Evolutionary conservation across 2,113 vertebrate species (phyloP), one percentile per base, ranked within the genome.

Genomic region (Toxostoma redivivum): DNA sequence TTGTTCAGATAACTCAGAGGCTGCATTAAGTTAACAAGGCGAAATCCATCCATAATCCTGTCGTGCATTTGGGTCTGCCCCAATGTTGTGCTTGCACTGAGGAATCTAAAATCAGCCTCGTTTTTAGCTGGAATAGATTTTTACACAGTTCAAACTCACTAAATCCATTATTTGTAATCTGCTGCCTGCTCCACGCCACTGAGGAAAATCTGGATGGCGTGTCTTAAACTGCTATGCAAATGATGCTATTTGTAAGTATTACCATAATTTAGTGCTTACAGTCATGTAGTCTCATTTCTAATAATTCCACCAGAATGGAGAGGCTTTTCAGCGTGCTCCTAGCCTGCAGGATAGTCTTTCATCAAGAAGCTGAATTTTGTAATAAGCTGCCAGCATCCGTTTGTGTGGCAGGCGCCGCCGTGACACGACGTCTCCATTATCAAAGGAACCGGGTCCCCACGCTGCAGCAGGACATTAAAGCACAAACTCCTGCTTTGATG

Each of bases 181-280:
- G 94, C 93, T 97, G 95, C 96, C 97, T 97, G 44, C 95, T 79
- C 90, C 94, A 96, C 70, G 77, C 94, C 97, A 97, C 97, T 44
- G 95, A 97, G 97, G 94, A 94, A 97, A 98, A 97, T 94, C 97
- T 94, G 94, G 94, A 92, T 90, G 86, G 95, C 53, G 3, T 90
- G 96, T 97, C 97, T 97, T 96, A 97, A 98, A 98, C 96, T 95
- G 97, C 98, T 98, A 98, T 98, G 98, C 98, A 98, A 98, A 98
- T 98, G 97, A 98, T 92, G 97, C 97, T 89, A 98, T 98, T 98
- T 98, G 97, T 98, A 98, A 98, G 97, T 98, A 98, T 98, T 98
- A 98, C 98, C 98, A 98, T 98, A 98, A 98, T 98, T 98, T 98
- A 98, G 97, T 98, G 98, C 98, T 98, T 98, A 98, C 96, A 98